Evolutionary conservation across 2,888 invertebrate genomes (phyloP), one percentile per base, ranked within the genome.

Genomic region (Meiosimyza platycephala): DNA sequence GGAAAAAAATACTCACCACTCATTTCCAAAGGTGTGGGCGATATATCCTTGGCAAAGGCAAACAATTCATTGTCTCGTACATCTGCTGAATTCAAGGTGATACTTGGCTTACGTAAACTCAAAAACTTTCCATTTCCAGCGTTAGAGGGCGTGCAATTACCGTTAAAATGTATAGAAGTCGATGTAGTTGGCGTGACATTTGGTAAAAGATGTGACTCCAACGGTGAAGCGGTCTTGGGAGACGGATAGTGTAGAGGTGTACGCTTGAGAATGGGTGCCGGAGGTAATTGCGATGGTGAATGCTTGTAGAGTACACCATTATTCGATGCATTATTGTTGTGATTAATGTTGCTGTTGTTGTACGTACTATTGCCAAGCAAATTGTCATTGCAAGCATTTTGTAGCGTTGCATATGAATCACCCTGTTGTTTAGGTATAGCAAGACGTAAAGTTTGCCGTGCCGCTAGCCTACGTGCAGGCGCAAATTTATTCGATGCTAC

Each of bases 391-490:
- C 70, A 68, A 52, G 75, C 72, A 63, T 77, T 64, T 70, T 74
- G 40, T 1, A 67, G 48, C 66, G 63, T 72, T 1, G 48, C 63
- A 73, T 74, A 40, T 6, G 82, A 76, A 62, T 85, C 85, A 76
- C 82, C 82, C 79, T 82, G 85, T 80, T 82, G 82, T 73, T 87
- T 87, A 65, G 86, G 86, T 80, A 87, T 87, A 15, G 86, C 86
- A 76, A 87, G 78, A 3, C 87, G 85, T 22, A 87, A 75, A 15
- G 86, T 86, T 78, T 86, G 86, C 11, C 87, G 79, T 1, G 87
- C 86, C 33, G 86, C 86, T 78, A 86, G 84, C 73, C 86, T 84
- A 81, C 87, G 86, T 82, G 86, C 84, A 83, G 86, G 86, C 85
- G 87, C 85, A 79, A 84, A 84, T 77, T 84, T 84, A 82, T 81